phyloP scores from a whole-genome alignment of 1,140 invertebrate species.

The Parasteatoda tepidariorum region DNA sequence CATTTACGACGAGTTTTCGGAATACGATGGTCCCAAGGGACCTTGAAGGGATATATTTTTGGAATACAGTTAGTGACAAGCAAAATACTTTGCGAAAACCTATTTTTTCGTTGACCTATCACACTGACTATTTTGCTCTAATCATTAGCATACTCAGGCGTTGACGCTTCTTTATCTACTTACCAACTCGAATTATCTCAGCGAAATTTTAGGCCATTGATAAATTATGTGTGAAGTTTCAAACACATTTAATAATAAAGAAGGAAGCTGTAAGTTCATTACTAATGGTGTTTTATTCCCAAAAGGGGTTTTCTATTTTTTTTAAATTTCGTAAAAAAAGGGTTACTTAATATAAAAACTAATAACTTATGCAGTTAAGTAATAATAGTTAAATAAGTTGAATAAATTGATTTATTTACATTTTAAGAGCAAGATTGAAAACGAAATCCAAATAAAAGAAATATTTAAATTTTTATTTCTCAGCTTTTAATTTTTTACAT shows the following conservation, averaged over 20 bases:
- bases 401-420: too few species aligned
- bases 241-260: slow-evolving; percentile 54
- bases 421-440: too few species aligned
- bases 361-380: too few species aligned
- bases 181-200: slow-evolving; percentile 24
- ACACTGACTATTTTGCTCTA: slow-evolving; percentile 9
- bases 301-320: too few species aligned
- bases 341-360: too few species aligned
- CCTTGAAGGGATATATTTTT: slow-evolving; percentile 32
- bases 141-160: slow-evolving; percentile 50
- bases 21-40: slow-evolving; percentile 35
- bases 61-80: slow-evolving; percentile 46
- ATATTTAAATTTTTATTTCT: too few species aligned
- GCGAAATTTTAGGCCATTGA: slow-evolving; percentile 48
- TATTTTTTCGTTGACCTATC: slow-evolving; percentile 12
- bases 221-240: slow-evolving; percentile 56
- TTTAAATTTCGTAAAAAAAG: too few species aligned
- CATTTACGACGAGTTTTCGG: slow-evolving; percentile 45
- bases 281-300: slow-evolving; percentile 42
- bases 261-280: slow-evolving; percentile 39
- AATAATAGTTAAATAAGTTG: too few species aligned
- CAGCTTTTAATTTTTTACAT: too few species aligned
- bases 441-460: too few species aligned
- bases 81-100: slow-evolving; percentile 25
- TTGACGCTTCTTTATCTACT: slow-evolving; percentile 13